A percentile compares a stretch with the other conserved stretches of the same genome.
These are phyloP conservation scores for Clarias pachynema DNA, from an alignment of 2,797 vertebrate genomes.

Conservation along the genomic window DNA sequence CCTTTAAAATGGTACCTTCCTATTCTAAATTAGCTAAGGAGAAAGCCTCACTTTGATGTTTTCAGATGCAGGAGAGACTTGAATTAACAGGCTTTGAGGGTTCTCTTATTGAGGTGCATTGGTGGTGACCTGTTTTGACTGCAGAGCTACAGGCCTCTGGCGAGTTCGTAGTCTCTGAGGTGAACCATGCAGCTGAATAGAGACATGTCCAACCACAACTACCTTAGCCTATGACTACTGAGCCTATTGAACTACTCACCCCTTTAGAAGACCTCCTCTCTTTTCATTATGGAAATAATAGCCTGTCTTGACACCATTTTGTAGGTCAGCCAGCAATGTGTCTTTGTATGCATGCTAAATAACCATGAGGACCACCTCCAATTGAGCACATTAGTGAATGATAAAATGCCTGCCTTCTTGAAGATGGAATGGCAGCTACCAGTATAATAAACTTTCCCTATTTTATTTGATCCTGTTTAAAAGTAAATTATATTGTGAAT, in stretches of 20 bases:
- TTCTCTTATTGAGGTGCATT: conserved; percentile 60
- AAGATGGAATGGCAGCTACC: conserved; percentile 79
- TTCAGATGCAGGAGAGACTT: conserved; percentile 53
- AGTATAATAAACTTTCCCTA: conserved; percentile 95
- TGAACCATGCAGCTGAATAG: conserved; percentile 69
- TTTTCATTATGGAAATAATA: conserved; percentile 76
- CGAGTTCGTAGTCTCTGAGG: conserved; percentile 70
- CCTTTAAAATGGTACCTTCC: neutral
- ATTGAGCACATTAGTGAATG: conserved; percentile 69
- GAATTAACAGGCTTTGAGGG: conserved; percentile 63
- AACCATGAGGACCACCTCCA: conserved; percentile 71
- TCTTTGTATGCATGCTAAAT: conserved; percentile 69
- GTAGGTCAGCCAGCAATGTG: conserved; percentile 76
- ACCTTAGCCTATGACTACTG: conserved; percentile 70
- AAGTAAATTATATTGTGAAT: conserved; percentile 94
- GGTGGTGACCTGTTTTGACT: conserved; percentile 61
- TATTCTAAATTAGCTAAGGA: neutral
- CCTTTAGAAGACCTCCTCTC: conserved; percentile 78
- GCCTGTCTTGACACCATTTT: conserved; percentile 79
- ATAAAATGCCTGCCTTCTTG: conserved; percentile 58
- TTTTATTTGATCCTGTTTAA: conserved; percentile 83
- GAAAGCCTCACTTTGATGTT: conserved; percentile 41
- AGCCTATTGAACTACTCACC: conserved; percentile 75
- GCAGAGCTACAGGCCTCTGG: conserved; percentile 62
- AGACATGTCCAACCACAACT: conserved; percentile 73